These are phyloP conservation scores for Anas platyrhynchos DNA, from an alignment of 2,113 vertebrate genomes.

Conservation along the genomic window DNA sequence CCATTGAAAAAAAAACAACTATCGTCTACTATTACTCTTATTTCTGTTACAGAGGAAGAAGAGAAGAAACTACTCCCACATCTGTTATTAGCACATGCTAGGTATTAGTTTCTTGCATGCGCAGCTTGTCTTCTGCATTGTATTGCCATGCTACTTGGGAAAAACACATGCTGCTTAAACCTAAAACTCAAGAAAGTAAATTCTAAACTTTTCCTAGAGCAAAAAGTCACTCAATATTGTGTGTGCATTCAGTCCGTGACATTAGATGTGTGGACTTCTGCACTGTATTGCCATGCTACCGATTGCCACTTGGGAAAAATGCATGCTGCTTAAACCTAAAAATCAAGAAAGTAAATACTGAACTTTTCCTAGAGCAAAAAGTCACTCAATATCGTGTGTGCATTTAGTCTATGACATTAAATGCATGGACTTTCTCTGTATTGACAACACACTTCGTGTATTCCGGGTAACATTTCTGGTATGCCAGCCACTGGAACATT, in stretches of 20 bases:
- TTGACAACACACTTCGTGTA: background rate
- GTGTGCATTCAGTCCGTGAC: no score
- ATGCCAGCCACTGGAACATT: background rate
- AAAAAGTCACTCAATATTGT: background rate
- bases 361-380: background rate
- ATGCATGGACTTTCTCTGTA: background rate
- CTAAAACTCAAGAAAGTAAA: background rate
- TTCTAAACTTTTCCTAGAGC: background rate
- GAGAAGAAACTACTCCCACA: background rate
- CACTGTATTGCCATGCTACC: background rate
- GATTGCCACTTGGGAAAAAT: background rate
- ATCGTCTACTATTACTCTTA: background rate
- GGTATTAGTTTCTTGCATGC: background rate
- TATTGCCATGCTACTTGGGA: background rate
- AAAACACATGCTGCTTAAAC: background rate
- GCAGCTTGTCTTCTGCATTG: background rate
- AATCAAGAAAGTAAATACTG: background rate
- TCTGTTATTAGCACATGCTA: background rate
- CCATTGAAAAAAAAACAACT: background rate
- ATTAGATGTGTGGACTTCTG: background rate
- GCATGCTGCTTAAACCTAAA: background rate
- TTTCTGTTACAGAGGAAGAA: background rate
- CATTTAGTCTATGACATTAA: background rate
- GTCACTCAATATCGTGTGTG: accelerated
- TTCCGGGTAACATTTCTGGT: background rate